These are phyloP conservation scores for Scaptomyza polygonia DNA, from an alignment of 2,888 invertebrate species.

Conservation along the genomic window DNA sequence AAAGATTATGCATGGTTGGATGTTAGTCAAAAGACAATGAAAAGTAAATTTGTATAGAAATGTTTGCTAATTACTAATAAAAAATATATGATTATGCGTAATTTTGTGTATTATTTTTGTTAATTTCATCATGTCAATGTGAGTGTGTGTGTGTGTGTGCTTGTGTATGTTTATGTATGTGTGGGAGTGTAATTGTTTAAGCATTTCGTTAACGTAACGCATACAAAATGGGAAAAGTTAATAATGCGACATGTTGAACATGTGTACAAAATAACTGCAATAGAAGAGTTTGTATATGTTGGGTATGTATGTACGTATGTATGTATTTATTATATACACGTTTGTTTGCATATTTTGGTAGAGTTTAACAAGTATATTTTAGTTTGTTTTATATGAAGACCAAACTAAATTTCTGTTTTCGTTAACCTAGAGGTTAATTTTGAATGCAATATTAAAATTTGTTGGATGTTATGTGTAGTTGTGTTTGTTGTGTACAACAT, in stretches of 20 bases:
- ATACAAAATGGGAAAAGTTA: slow-evolving; percentile 41
- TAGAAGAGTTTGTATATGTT: slow-evolving; percentile 14
- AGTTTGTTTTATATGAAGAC: slow-evolving; percentile 19
- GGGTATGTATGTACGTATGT: slow-evolving; percentile 6
- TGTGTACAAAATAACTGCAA: slow-evolving; percentile 48
- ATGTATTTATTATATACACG: slow-evolving; percentile 12
- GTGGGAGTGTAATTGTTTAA: slow-evolving; percentile 1
- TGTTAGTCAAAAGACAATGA: slow-evolving; percentile 40
- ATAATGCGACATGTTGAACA: slow-evolving; percentile 59
- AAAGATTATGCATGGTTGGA: slow-evolving; percentile 39
- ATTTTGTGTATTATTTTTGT: slow-evolving; percentile 52
- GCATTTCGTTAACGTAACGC: slow-evolving; percentile 27
- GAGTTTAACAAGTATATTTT: slow-evolving; percentile 40
- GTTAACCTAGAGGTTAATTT: slow-evolving; percentile 51
- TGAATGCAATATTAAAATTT: slow-evolving; percentile 20
- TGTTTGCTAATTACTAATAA: slow-evolving; percentile 49
- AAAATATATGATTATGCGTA: slow-evolving; percentile 49
- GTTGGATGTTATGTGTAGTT: slow-evolving; percentile 22
- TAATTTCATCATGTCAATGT: slow-evolving; percentile 46
- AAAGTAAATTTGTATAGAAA: slow-evolving; percentile 49
- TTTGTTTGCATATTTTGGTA: slow-evolving; percentile 24
- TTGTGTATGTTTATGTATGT: no score
- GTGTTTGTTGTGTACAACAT: slow-evolving; percentile 35
- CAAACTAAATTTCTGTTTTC: slow-evolving; percentile 45
- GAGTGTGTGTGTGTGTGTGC: slow-evolving; percentile 11